phyloP scores from a whole-genome alignment of 2,797 vertebrate species.

The Ibycter americanus region DNA sequence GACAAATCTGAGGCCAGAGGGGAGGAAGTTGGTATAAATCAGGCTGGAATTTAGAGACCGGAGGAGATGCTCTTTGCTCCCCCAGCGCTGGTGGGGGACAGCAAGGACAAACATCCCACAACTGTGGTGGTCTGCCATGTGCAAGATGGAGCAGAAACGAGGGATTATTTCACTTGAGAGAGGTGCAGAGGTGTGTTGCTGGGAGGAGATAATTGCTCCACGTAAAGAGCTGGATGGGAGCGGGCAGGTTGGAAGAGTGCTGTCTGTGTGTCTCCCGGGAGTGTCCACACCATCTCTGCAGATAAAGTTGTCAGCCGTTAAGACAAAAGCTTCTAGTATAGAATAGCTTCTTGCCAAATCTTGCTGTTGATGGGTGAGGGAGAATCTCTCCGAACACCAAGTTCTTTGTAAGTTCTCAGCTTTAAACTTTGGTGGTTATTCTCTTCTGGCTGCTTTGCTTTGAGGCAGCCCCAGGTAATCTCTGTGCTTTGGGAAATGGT shows the following conservation, averaged over 20 bases:
- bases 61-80: neutral
- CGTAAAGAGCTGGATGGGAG: neutral
- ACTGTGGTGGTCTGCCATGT: accelerated
- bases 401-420: neutral
- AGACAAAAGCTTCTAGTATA: neutral
- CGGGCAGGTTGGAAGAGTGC: neutral
- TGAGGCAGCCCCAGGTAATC: neutral
- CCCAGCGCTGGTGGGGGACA: neutral
- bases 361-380: neutral
- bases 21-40: neutral
- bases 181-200: neutral
- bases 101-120: neutral
- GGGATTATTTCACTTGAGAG: neutral
- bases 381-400: neutral
- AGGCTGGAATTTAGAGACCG: neutral
- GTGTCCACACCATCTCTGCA: neutral
- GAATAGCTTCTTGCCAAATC: neutral
- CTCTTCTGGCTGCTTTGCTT: neutral
- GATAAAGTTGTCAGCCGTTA: neutral
- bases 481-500: neutral
- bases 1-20: neutral
- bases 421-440: neutral
- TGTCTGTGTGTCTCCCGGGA: neutral
- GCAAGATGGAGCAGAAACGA: neutral
- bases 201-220: neutral